Conservation (phyloP, 2,888 invertebrate species). For the Junonia oenone region DNA sequence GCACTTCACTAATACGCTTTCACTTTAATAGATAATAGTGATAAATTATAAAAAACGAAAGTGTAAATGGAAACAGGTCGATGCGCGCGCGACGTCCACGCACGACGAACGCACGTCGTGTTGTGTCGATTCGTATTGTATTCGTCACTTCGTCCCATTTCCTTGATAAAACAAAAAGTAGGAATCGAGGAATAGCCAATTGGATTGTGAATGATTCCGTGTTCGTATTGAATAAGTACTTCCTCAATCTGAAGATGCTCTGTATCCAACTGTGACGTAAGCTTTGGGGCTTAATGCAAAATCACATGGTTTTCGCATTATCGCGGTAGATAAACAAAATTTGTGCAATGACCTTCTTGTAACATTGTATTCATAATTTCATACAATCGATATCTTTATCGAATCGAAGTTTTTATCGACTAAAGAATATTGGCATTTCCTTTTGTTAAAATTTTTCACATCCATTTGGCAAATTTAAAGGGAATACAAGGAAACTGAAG, state of each 20-base stretch:
- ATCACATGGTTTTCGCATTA: no score
- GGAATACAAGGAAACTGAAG: no score
- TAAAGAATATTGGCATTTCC: no score
- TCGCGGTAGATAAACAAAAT: no score
- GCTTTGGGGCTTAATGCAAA: not conserved
- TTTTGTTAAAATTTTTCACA: no score
- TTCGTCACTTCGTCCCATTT: constrained; percentile 20
- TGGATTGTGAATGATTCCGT: constrained; percentile 24
- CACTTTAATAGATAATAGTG: constrained; percentile 5
- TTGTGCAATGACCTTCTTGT: no score
- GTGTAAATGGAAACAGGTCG: not conserved
- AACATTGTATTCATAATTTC: no score
- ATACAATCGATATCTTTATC: no score
- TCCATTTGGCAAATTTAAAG: no score
- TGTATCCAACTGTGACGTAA: no score
- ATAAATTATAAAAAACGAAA: constrained; percentile 17
- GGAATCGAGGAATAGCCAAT: constrained; percentile 25
- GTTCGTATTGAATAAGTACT: constrained; percentile 13
- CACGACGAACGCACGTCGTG: constrained; percentile 37
- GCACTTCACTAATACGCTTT: constrained; percentile 13
- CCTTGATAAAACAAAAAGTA: constrained; percentile 28
- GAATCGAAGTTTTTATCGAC: no score
- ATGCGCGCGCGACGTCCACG: constrained; percentile 35
- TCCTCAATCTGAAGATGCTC: constrained; percentile 7
- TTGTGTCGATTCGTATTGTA: constrained; percentile 38